These are phyloP conservation scores for Menura novaehollandiae DNA, from an alignment of 2,113 vertebrate genomes.

Conservation along the genomic window DNA sequence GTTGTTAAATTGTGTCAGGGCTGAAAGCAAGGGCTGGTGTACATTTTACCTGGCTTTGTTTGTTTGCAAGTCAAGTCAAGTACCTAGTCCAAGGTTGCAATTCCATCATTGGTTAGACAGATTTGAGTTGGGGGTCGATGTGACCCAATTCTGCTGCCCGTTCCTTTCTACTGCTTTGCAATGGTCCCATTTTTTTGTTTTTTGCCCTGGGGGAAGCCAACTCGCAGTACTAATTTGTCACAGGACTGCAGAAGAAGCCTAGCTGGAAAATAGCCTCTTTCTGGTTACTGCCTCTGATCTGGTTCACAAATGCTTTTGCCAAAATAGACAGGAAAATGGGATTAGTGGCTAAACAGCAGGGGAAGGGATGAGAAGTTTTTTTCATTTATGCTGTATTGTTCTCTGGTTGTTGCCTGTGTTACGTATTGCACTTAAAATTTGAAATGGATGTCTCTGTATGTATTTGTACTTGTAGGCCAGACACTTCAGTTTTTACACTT, in stretches of 20 bases:
- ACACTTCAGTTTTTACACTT: background rate
- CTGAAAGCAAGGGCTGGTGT: background rate
- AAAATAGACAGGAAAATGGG: background rate
- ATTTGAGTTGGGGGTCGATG: background rate
- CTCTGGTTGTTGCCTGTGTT: background rate
- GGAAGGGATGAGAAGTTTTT: background rate
- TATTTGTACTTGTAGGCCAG: background rate
- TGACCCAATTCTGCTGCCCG: background rate
- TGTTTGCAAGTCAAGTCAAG: background rate
- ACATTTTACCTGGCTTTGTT: background rate
- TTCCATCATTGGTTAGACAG: background rate
- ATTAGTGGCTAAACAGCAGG: background rate
- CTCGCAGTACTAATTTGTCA: background rate
- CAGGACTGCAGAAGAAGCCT: background rate
- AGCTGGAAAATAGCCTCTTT: background rate
- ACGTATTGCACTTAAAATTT: background rate
- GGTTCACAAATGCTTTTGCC: background rate
- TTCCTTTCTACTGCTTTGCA: background rate
- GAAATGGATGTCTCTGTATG: background rate
- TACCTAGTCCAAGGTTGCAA: background rate
- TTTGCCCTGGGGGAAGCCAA: background rate
- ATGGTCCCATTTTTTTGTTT: background rate
- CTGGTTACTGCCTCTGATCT: background rate
- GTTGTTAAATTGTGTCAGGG: background rate
- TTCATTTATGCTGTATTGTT: background rate